Percentiles rank a stretch among this genome's conserved stretches.
Conservation (phyloP, 2,113 vertebrate species). For the Poeciliopsis retropinna region DNA sequence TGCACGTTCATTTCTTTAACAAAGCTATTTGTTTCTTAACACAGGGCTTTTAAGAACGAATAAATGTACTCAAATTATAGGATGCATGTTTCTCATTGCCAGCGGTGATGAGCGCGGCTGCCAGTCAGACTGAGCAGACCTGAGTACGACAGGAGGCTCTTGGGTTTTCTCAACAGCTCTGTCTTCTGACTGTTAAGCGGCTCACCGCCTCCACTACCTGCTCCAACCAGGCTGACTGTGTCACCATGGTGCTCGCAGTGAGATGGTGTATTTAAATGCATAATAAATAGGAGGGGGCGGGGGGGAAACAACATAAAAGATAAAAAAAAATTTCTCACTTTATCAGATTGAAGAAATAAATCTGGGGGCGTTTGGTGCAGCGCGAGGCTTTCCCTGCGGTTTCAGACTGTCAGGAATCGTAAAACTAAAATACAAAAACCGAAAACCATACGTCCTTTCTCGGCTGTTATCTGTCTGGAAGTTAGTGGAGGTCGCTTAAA, state of each 20-base stretch:
- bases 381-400: constrained; percentile 48
- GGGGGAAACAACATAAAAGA: neutral
- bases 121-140: constrained; percentile 33
- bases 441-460: constrained; percentile 26
- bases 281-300: neutral
- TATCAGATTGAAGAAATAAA: neutral
- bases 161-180: constrained; percentile 26
- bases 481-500: constrained; percentile 47
- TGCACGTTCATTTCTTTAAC: neutral
- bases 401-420: constrained; percentile 52
- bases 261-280: neutral
- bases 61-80: neutral
- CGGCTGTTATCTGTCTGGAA: neutral
- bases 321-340: too few relatives aligned
- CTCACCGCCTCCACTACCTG: constrained; percentile 33
- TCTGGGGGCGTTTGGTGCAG: constrained; percentile 31
- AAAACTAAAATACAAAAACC: too few relatives aligned
- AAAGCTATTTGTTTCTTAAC: too few relatives aligned
- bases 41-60: too few relatives aligned
- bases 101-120: constrained; percentile 42
- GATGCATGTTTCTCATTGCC: neutral
- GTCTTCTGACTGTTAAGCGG: constrained; percentile 30
- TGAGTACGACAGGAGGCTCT: constrained; percentile 40
- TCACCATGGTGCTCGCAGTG: constrained; percentile 17
- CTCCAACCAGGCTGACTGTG: constrained; percentile 10